A percentile compares a stretch with the other conserved stretches of the same genome.
Evolutionary conservation across 2,113 vertebrate species (phyloP).

Genomic region (Notarius lentiginosus): DNA sequence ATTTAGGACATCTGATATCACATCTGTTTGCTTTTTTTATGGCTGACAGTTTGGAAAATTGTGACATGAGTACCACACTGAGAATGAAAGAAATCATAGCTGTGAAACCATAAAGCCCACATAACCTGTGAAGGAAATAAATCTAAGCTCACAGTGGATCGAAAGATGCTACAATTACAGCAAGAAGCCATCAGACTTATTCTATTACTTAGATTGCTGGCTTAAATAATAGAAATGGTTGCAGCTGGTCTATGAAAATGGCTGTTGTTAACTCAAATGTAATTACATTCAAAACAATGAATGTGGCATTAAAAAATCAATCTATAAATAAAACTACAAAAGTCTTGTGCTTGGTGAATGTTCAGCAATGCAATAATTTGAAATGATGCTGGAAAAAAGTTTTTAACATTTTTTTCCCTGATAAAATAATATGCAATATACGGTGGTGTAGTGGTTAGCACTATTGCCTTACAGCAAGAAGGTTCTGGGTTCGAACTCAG

Average conservation of each 20-base stretch:
- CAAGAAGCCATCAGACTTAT: not conserved
- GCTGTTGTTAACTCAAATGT: not conserved
- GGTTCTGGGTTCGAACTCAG: too few relatives aligned
- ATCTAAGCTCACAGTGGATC: constrained; percentile 1
- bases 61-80: not conserved
- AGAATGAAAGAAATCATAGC: constrained; percentile 22
- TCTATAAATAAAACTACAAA: not conserved
- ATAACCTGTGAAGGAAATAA: constrained; percentile 19
- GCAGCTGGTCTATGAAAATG: not conserved
- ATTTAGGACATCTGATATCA: constrained; percentile 31
- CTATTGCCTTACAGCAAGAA: too few relatives aligned
- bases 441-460: too few relatives aligned
- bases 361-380: constrained; percentile 11
- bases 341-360: not conserved
- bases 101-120: constrained; percentile 25
- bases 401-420: constrained; percentile 11
- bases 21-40: constrained; percentile 35
- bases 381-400: not conserved
- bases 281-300: constrained; percentile 8
- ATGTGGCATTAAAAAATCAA: constrained; percentile 19
- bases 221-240: not conserved
- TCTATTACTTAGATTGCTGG: not conserved
- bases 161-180: constrained; percentile 22
- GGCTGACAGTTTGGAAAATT: constrained; percentile 31
- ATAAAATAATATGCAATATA: constrained; percentile 3